Evolutionary conservation across 2,113 vertebrate species (phyloP), one percentile per base, ranked within the genome.

Genomic region (Actenoides lindsayi): DNA sequence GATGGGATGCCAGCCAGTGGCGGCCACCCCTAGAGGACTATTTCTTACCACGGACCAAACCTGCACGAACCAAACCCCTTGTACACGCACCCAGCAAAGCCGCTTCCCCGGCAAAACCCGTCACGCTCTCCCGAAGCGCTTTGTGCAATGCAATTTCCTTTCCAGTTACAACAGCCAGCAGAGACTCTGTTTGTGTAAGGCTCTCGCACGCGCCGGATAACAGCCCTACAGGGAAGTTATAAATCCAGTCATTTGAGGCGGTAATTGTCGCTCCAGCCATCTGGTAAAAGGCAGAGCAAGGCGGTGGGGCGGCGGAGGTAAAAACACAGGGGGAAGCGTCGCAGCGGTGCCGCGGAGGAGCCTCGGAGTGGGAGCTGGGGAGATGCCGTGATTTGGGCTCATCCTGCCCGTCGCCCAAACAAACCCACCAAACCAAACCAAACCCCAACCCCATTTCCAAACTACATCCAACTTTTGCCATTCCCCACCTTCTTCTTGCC

Each of bases 401-500:
- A 5, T 3, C 37, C 80, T 11, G 14, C 67, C 50, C 84, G 2
- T 35, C 13, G 1, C 3, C 79, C 4, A 0, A 41, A 46, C 48
- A 56, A 23, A 37, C 37, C 37, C 37, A 37, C 37, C 37, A 2
- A 14, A 16, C 42, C 60, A 13, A 42, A 42, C 42, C 42, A 42
- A 60, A 35, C 30, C 28, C 50, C 0, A 0, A n/a, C 30, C 0
- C 0, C 1, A n/a, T n/a, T 50, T 33, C 85, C 63, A 10, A 39
- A 57, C 37, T 0, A 3, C 46, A 17, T 4, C n/a, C 69, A n/a
- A 0, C 9, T 84, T 78, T 2, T 9, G 6, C 65, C 46, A 1
- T 16, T 5, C 56, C 37, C 4, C 27, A 3, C 37, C 30, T 19
- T 3, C 33, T 19, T 4, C 31, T 23, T 31, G 28, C 83, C 18